phyloP scores from a whole-genome alignment of 2,888 invertebrate species.

The Sesia apiformis region DNA sequence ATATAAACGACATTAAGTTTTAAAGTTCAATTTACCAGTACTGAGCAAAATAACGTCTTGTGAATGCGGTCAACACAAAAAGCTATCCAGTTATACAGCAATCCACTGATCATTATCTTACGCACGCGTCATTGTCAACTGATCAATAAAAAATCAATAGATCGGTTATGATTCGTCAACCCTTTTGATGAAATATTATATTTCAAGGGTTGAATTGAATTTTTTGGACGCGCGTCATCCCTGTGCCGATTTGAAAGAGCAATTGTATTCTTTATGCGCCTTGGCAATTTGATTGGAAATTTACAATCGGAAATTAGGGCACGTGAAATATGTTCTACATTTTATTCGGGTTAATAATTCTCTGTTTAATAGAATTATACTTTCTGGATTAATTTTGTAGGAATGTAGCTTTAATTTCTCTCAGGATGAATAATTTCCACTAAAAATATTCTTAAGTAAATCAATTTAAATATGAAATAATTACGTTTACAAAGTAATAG shows the following conservation, averaged over 20 bases:
- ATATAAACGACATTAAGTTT: constrained; percentile 1
- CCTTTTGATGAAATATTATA: constrained; percentile 57
- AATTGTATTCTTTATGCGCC: constrained; percentile 31
- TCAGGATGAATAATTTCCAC: no score
- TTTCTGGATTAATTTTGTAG: no score
- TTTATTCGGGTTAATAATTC: no score
- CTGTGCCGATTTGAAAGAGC: constrained; percentile 21
- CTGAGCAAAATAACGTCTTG: constrained; percentile 7
- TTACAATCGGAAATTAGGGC: constrained; percentile 3
- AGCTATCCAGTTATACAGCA: constrained; percentile 37
- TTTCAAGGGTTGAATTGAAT: constrained; percentile 39
- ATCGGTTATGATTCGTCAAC: constrained; percentile 38
- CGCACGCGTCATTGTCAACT: constrained; percentile 41
- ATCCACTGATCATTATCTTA: constrained; percentile 45
- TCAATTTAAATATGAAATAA: no score
- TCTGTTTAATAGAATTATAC: no score
- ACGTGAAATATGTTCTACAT: neutral
- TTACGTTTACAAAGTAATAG: no score
- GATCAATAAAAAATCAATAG: constrained; percentile 40
- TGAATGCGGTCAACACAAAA: constrained; percentile 40
- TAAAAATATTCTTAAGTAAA: no score
- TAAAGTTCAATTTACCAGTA: constrained; percentile 3
- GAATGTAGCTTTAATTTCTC: no score
- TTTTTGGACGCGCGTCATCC: constrained; percentile 6
- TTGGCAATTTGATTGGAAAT: constrained; percentile 20